phyloP scores from a whole-genome alignment of 2,113 vertebrate species.

The Junco hyemalis region DNA sequence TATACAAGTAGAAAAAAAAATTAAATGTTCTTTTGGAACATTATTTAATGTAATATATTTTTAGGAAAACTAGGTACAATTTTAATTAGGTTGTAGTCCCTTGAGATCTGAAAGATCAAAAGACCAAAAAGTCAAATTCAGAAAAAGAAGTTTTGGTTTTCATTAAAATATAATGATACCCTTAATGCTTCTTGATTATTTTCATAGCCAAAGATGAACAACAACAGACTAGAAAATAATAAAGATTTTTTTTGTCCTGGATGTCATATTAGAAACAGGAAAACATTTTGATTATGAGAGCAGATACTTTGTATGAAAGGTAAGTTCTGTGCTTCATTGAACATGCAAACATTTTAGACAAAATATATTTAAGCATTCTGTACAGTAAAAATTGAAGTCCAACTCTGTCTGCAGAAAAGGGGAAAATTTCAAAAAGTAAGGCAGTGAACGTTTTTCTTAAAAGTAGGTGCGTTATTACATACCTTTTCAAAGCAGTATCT shows the following conservation, averaged over 20 bases:
- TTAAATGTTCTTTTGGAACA: neutral
- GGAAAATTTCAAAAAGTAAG: neutral
- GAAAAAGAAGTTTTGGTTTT: constrained; percentile 2
- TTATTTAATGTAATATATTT: neutral
- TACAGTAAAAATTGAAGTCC: neutral
- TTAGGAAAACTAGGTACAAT: neutral
- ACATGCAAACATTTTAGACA: neutral
- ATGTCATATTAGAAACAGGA: neutral
- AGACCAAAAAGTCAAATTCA: neutral
- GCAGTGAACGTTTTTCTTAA: neutral
- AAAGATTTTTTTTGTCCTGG: neutral
- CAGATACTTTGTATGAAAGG: neutral
- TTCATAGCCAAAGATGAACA: neutral
- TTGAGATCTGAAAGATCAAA: neutral
- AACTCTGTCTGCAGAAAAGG: neutral
- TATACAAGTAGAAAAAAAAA: neutral
- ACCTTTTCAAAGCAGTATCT: neutral
- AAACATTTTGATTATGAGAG: neutral
- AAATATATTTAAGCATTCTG: neutral
- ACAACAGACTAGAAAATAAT: neutral
- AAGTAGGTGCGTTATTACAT: neutral
- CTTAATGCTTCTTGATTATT: neutral
- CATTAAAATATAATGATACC: constrained; percentile 21
- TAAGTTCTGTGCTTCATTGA: neutral
- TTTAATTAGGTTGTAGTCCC: neutral